Evolutionary conservation across 2,888 invertebrate genomes (phyloP).

Genomic region (Drosophila incognita): DNA sequence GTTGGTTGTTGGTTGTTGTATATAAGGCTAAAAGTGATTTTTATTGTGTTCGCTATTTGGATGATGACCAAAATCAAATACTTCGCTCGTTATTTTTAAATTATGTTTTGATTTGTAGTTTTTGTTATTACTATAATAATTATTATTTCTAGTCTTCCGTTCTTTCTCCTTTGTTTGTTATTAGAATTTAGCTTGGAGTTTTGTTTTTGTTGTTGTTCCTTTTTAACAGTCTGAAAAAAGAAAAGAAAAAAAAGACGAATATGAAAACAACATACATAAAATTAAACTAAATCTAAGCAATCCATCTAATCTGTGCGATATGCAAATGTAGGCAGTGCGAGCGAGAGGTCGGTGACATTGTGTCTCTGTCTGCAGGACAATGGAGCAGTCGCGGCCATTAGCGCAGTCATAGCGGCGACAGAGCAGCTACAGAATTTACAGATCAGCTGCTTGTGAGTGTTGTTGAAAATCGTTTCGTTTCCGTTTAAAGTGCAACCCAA

Average conservation of each 20-base stretch:
- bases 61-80: conserved; percentile 57
- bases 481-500: background rate
- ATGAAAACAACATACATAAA: conserved; percentile 1
- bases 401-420: background rate
- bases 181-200: conserved; percentile 52
- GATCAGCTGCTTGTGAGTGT: background rate
- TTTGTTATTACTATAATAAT: conserved; percentile 41
- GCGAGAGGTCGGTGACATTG: background rate
- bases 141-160: conserved; percentile 70
- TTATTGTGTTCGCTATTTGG: conserved; percentile 34
- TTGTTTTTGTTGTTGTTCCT: conserved; percentile 58
- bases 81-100: conserved; percentile 41
- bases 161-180: conserved; percentile 66
- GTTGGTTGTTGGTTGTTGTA: conserved; percentile 47
- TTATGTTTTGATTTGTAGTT: conserved; percentile 50
- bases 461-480: background rate
- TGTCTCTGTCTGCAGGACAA: background rate
- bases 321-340: background rate
- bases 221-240: conserved; percentile 63
- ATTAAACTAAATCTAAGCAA: background rate
- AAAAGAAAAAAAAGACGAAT: background rate
- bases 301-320: background rate
- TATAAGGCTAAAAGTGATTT: conserved; percentile 73
- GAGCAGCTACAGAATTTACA: background rate
- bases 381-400: background rate